Evolutionary conservation across 1,140 invertebrate species (phyloP), one percentile per base, ranked within the genome.

Genomic region (Leptinotarsa defecta): DNA sequence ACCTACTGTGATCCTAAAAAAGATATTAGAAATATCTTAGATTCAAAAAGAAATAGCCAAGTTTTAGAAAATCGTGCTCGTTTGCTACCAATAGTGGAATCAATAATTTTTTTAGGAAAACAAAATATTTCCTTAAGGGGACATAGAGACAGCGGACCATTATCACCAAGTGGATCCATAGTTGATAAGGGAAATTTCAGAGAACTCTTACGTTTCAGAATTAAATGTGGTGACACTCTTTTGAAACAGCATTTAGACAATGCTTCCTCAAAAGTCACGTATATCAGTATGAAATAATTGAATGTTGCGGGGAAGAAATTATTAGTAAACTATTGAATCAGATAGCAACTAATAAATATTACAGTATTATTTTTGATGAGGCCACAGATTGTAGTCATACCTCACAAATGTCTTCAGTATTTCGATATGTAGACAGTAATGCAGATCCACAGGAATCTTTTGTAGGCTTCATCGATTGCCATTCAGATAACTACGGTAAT

Each of bases 211-310:
- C 20, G 61, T 19, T 73, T 76, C 43, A 57, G 71, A 19, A 61
- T 76, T 22, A 6, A 65, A 20, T 15, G 24, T 48, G 75, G 75
- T 6, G 75, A 75, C 49, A 15, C 17, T 27, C 11, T 22, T 5
- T 64, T 75, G 48, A 48, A 75, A 61, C 3, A 67, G 3, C 75
- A 73, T 73, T 72, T 76, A 34, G 4, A 68, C 69, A 57, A n/a
- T 13, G 34, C 19, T n/a, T 34, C 20, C n/a, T 63, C 61, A 63
- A 71, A 49, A 6, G 74, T 63, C 34, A 75, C 61, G 11, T 75
- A 75, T 71, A 75, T 75, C 24, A 74, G 73, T 19, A 68, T 68
- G 67, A 71, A 27, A n/a, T 70, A 11, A 75, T 75, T 65, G 24
- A 70, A 49, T 49, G 24, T 61, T 76, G 75, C 57, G 49, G 48